Evolutionary conservation across 2,888 invertebrate species (phyloP).

Genomic region (Ephialtes manifestator): DNA sequence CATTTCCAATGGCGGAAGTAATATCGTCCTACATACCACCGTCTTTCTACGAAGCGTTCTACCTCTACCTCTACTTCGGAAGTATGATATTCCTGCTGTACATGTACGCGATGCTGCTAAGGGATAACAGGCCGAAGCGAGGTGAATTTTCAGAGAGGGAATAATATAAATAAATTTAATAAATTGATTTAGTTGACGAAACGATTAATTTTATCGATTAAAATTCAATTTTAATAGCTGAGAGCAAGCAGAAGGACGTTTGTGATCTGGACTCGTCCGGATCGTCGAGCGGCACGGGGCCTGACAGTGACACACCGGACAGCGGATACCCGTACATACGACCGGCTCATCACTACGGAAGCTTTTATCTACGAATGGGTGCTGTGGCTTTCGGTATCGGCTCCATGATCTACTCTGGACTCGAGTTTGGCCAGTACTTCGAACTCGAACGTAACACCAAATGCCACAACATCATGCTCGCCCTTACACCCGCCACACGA

Average conservation of each 20-base stretch:
- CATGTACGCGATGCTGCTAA: conserved; percentile 93
- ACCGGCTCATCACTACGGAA: conserved; percentile 93
- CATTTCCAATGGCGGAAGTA: conserved; percentile 98
- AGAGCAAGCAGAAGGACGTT: conserved; percentile 83
- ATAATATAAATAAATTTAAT: neutral
- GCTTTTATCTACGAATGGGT: conserved; percentile 97
- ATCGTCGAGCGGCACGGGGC: conserved; percentile 83
- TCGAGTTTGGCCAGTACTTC: conserved; percentile 98
- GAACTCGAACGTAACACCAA: conserved; percentile 96
- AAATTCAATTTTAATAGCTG: conserved; percentile 66
- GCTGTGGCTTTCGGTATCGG: conserved; percentile 98
- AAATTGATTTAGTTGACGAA: neutral
- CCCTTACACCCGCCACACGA: conserved; percentile 95
- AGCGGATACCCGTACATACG: conserved; percentile 83
- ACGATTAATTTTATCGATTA: neutral
- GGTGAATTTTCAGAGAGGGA: conserved; percentile 77
- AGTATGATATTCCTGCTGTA: conserved; percentile 94
- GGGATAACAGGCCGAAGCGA: conserved; percentile 88
- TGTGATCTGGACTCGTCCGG: conserved; percentile 84
- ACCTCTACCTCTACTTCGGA: conserved; percentile 94
- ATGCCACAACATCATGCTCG: conserved; percentile 96
- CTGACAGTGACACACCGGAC: conserved; percentile 83
- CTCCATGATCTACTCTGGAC: conserved; percentile 98
- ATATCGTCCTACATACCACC: conserved; percentile 97
- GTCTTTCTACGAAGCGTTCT: conserved; percentile 97